Conservation (phyloP, 2,113 vertebrate species). For the Phoxinus phoxinus region DNA sequence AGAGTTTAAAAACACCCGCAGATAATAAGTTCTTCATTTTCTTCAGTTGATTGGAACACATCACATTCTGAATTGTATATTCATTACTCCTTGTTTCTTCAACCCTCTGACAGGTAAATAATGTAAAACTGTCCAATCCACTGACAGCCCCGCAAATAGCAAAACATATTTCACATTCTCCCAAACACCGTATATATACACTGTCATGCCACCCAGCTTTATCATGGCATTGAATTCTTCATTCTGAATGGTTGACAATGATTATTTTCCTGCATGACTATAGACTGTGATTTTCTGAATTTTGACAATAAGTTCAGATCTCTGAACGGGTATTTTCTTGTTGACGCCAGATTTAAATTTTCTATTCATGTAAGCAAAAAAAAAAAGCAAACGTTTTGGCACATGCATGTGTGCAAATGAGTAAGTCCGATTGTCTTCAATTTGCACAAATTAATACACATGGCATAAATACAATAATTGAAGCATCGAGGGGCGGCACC, state of each 20-base stretch:
- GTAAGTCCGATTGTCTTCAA: no score
- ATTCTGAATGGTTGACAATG: neutral
- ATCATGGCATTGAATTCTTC: neutral
- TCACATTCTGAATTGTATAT: neutral
- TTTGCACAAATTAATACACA: no score
- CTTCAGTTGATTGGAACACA: neutral
- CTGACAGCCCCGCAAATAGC: neutral
- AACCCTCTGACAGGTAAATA: neutral
- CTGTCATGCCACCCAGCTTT: neutral
- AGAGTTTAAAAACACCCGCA: neutral
- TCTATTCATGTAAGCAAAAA: no score
- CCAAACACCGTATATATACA: neutral
- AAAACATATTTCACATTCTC: conserved; percentile 6
- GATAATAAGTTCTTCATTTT: neutral
- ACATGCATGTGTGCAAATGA: no score
- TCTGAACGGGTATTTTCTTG: no score
- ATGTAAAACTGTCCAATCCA: neutral
- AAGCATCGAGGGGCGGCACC: no score
- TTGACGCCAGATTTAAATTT: no score
- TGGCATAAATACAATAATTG: no score
- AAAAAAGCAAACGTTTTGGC: no score
- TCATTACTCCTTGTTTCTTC: conserved; percentile 1
- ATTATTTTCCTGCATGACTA: neutral
- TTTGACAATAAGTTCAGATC: neutral
- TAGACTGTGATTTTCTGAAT: neutral